phyloP scores from a whole-genome alignment of 2,113 vertebrate species.

The Pelecanus crispus region DNA sequence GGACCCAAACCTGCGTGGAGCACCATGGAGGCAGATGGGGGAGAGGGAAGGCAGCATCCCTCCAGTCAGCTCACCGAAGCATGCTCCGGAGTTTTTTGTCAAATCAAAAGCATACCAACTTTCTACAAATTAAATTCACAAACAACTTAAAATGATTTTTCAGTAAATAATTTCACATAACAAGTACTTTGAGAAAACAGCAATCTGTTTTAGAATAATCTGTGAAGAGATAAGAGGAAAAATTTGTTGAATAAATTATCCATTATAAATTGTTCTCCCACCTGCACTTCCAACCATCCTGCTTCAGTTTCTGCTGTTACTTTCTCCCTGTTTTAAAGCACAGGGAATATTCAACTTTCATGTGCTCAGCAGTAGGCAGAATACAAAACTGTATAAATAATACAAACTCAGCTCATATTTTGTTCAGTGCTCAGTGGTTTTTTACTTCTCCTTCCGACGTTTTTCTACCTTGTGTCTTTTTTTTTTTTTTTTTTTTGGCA shows the following conservation, averaged over 20 bases:
- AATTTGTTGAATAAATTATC: constrained; percentile 62
- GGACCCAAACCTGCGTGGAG: neutral
- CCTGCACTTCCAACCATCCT: constrained; percentile 60
- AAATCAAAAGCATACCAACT: constrained; percentile 1
- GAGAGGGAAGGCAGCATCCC: neutral
- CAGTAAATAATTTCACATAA: constrained; percentile 63
- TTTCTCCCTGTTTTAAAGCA: constrained; percentile 35
- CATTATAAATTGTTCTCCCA: constrained; percentile 54
- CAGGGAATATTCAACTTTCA: constrained; percentile 60
- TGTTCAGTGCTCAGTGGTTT: neutral
- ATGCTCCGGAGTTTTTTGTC: neutral
- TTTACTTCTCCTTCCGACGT: neutral
- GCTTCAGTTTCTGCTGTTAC: constrained; percentile 55
- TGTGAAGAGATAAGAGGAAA: constrained; percentile 43
- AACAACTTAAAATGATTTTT: constrained; percentile 61
- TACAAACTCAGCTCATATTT: constrained; percentile 16
- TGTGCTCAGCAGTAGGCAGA: constrained; percentile 64
- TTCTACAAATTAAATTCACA: constrained; percentile 47
- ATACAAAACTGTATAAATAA: constrained; percentile 66
- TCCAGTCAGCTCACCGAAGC: neutral
- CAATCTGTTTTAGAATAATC: constrained; percentile 57
- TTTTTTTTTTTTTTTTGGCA: neutral
- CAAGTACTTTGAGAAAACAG: constrained; percentile 58
- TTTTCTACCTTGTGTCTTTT: neutral
- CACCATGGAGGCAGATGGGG: neutral